phyloP scores from a whole-genome alignment of 1,140 invertebrate genomes.

The Drosophila suzukii region DNA sequence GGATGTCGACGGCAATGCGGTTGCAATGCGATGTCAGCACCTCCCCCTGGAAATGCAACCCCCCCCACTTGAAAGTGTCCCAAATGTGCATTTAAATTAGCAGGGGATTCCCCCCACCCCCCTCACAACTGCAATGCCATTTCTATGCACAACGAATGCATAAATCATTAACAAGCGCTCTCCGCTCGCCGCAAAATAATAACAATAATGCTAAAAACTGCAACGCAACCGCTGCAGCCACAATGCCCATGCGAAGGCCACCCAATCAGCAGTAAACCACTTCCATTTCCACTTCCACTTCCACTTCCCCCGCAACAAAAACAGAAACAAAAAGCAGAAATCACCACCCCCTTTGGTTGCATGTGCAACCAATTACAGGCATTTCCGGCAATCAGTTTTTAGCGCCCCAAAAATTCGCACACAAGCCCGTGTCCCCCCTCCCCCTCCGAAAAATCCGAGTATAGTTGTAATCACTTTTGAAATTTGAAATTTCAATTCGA shows the following conservation, averaged over 20 bases:
- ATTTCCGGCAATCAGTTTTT: conserved; percentile 80
- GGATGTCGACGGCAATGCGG: conserved; percentile 42
- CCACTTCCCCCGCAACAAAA: neutral
- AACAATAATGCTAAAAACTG: conserved; percentile 82
- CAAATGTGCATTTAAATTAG: conserved; percentile 83
- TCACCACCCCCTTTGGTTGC: neutral
- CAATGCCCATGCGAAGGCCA: conserved; percentile 65
- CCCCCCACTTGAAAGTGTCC: conserved; percentile 45
- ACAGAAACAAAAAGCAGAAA: neutral
- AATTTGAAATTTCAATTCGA: conserved; percentile 70
- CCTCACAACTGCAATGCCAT: conserved; percentile 58
- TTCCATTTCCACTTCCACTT: conserved; percentile 8
- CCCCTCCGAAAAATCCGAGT: conserved; percentile 24
- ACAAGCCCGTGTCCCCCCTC: conserved; percentile 12
- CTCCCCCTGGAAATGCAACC: neutral
- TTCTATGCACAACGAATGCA: conserved; percentile 79
- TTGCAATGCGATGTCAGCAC: conserved; percentile 25
- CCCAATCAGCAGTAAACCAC: conserved; percentile 35
- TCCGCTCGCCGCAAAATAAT: conserved; percentile 65
- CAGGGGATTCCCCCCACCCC: conserved; percentile 21
- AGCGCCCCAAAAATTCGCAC: conserved; percentile 40
- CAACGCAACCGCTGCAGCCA: conserved; percentile 61
- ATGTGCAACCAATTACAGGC: conserved; percentile 74
- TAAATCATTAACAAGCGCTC: conserved; percentile 77
- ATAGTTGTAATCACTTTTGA: conserved; percentile 74